phyloP scores from a whole-genome alignment of 30 jellyfish, hydroid and myxozoan species.

The Turritopsis rubra region DNA sequence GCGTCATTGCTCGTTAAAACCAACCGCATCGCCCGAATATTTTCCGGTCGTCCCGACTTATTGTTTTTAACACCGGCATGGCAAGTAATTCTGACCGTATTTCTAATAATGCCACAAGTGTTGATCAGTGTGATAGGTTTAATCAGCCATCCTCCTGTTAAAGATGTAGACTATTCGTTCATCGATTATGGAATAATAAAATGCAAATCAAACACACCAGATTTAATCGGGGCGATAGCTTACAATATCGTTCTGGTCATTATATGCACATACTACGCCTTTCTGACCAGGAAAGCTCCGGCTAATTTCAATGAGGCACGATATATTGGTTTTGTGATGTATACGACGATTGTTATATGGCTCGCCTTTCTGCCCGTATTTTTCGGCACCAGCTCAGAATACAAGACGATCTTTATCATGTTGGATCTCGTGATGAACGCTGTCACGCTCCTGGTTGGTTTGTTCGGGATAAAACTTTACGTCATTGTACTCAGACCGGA shows the following conservation, averaged over 20 bases:
- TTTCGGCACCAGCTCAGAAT: slow-evolving; percentile 55
- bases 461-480: slow-evolving; percentile 73
- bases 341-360: slow-evolving; percentile 79
- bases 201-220: slow-evolving; percentile 58
- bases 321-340: slow-evolving; percentile 83
- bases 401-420: slow-evolving; percentile 56
- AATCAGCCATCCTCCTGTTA: slow-evolving; percentile 33
- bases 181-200: slow-evolving; percentile 28
- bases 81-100: slow-evolving; percentile 65
- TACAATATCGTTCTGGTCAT: slow-evolving; percentile 58
- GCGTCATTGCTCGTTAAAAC: slow-evolving; percentile 74
- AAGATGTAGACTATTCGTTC: slow-evolving; percentile 14
- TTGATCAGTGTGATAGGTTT: slow-evolving; percentile 59
- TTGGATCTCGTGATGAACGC: slow-evolving; percentile 57
- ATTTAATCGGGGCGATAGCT: slow-evolving; percentile 50
- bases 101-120: slow-evolving; percentile 66
- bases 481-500: slow-evolving; percentile 71
- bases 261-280: slow-evolving; percentile 69
- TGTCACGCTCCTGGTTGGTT: slow-evolving; percentile 68
- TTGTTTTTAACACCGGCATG: slow-evolving; percentile 72
- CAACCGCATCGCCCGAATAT: slow-evolving; percentile 83
- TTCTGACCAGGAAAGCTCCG: slow-evolving; percentile 89
- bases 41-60: slow-evolving; percentile 73
- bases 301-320: slow-evolving; percentile 92
- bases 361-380: slow-evolving; percentile 74